Evolutionary conservation across 2,797 vertebrate genomes (phyloP), one percentile per base, ranked within the genome.

Genomic region (Orientallactaga sibirica): DNA sequence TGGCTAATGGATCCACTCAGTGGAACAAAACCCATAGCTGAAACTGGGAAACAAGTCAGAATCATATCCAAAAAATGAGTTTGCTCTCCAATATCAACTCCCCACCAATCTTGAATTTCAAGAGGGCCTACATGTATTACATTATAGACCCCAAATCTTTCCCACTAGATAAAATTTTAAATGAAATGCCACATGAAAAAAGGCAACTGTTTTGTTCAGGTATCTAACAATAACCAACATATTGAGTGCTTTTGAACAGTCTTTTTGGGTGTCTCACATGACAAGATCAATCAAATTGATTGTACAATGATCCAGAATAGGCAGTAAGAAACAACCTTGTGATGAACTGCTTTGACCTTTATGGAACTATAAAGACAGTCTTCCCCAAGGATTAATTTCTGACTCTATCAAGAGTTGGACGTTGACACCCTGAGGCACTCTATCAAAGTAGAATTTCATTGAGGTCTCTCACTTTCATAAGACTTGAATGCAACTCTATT

Each of bases 261-360:
- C 14, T 48, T 90, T 87, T 82, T 19, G 76, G 20, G 6, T 78
- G 37, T 66, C 66, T 95, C 81, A 93, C 94, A 76, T 83, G 84
- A 71, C 79, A 92, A 62, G 94, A 88, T 95, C 94, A 94, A 95
- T 91, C 94, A 96, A 94, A 93, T 79, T 87, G 74, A 96, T 62
- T 92, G 37, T 48, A n/a, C 67, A 94, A 83, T 55, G 71, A 94
- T 91, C 19, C 75, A 64, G 55, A 94, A 78, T 58, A 93, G 27
- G 78, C 71, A 94, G 82, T 94, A 94, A 89, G 66, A 94, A 89
- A 88, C 29, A 94, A 92, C 25, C 61, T 78, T 92, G 55, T 88
- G 68, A 94, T 95, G 87, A 96, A 96, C 64, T 73, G 27, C 52
- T 90, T 88, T 94, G 87, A 85, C 91, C 80, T 96, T 96, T 94